Evolutionary conservation across 1,140 invertebrate species (phyloP), one percentile per base, ranked within the genome.

Genomic region (Drosophila insularis): DNA sequence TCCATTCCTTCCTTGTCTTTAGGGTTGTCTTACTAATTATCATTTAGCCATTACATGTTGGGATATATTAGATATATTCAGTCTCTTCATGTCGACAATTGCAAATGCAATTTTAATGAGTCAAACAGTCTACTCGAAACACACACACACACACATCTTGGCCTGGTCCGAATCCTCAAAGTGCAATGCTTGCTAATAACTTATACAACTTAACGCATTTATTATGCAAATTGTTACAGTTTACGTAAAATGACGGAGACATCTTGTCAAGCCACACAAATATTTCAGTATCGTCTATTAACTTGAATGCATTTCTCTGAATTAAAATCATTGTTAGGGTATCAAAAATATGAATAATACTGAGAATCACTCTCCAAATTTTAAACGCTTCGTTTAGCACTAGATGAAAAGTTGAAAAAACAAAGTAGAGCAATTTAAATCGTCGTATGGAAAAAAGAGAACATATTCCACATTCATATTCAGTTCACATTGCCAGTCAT

Each of bases 101-200:
- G 64, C 54, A 65, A 82, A 79, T 87, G 80, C 80, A 87, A 82
- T 68, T 77, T 87, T 89, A 80, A 87, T 87, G 84, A 67, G 66
- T 40, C 31, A 35, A 50, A 21, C 43, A 50, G 17, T 19, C 43
- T 11, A 37, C 35, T 46, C 19, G 27, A n/a, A n/a, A n/a, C n/a
- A n/a, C n/a, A n/a, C 4, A 1, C 27, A 27, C 17, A 46, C 2
- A 21, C 14, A 40, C 39, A 40, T n/a, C 5, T 32, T 14, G 13
- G 54, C 31, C 31, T 58, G 55, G 55, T 4, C 55, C 2, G 10
- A 35, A 21, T 50, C 40, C 55, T 21, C 63, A 63, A 73, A 63
- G 53, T 65, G 55, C 54, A 74, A 63, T 35, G 37, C 64, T 32
- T 56, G 67, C 17, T 40, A 62, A 62, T 19, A 17, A 23, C 63